Evolutionary conservation across 2,888 invertebrate species (phyloP).

Genomic region (Lasioglossum marginatum): DNA sequence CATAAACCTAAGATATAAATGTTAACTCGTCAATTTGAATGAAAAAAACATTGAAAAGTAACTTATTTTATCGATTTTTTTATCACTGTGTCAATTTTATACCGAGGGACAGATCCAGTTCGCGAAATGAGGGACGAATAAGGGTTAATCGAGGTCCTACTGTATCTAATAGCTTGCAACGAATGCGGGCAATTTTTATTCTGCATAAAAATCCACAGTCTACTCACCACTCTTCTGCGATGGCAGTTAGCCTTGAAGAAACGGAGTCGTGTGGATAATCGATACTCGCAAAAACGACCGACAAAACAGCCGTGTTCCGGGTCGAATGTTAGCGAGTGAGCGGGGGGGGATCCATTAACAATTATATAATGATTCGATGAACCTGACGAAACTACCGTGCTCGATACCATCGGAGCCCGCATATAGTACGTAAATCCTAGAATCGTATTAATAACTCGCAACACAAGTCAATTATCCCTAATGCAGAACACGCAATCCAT

Average conservation of each 20-base stretch:
- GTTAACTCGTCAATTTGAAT: too few relatives aligned
- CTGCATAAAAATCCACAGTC: background rate
- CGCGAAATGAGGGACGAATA: too few relatives aligned
- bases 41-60: too few relatives aligned
- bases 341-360: background rate
- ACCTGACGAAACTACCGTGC: background rate
- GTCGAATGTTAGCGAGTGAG: background rate
- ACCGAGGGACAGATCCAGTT: too few relatives aligned
- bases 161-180: too few relatives aligned
- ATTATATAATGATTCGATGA: slow-evolving; percentile 3
- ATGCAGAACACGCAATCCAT: slow-evolving; percentile 16
- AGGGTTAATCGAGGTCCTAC: too few relatives aligned
- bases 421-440: slow-evolving; percentile 6
- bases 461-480: slow-evolving; percentile 33
- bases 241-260: background rate
- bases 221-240: background rate
- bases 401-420: background rate
- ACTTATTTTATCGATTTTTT: too few relatives aligned
- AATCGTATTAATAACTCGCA: slow-evolving; percentile 42
- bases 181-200: background rate
- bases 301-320: background rate
- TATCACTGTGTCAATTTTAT: too few relatives aligned
- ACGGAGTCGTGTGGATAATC: background rate
- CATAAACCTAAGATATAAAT: too few relatives aligned
- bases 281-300: background rate